Evolutionary conservation across 2,113 vertebrate genomes (phyloP), one percentile per base, ranked within the genome.

Genomic region (Strix uralensis): DNA sequence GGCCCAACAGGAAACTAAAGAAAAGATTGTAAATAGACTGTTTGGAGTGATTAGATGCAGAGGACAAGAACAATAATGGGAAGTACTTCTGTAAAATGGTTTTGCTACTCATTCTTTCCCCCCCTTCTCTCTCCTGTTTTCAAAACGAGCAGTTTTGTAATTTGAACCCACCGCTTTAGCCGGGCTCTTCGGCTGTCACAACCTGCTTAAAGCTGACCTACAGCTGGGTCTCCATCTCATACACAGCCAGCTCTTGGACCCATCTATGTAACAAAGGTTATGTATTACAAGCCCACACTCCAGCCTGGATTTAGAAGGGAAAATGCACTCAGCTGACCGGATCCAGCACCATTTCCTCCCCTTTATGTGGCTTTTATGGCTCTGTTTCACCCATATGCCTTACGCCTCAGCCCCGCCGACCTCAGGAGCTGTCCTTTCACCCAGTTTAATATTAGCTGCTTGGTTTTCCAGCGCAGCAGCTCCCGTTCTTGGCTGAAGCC

Each of bases 271-370:
- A 10, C 25, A 30, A 30, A 9, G 4, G 5, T 17, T 15, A 13
- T 0, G 0, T 3, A 27, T 8, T 20, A 40, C 34, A 61, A 61
- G 58, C 14, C 6, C 80, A 7, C 7, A 0, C 29, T 70, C 30
- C 91, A 63, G 51, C 40, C 16, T 32, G 29, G 18, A 3, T 30
- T 13, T 2, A 15, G 58, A 4, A 25, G 23, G 47, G 40, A 15
- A 61, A 70, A 67, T 0, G 15, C 25, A 7, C 25, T 4, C 26
- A 10, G 0, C 17, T 1, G 30, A 23, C 30, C 1, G 2, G 7
- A 61, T 49, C 52, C 72, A 15, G 69, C 62, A 67, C 21, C 36
- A 2, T 4, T 51, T 59, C 55, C 55, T 34, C 38, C 23, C 29
- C 34, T 5, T 13, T 5, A 5, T 10, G 47, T 2, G 29, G 22